phyloP scores from a whole-genome alignment of 2,888 invertebrate genomes.

The Drosophila kambysellisi region DNA sequence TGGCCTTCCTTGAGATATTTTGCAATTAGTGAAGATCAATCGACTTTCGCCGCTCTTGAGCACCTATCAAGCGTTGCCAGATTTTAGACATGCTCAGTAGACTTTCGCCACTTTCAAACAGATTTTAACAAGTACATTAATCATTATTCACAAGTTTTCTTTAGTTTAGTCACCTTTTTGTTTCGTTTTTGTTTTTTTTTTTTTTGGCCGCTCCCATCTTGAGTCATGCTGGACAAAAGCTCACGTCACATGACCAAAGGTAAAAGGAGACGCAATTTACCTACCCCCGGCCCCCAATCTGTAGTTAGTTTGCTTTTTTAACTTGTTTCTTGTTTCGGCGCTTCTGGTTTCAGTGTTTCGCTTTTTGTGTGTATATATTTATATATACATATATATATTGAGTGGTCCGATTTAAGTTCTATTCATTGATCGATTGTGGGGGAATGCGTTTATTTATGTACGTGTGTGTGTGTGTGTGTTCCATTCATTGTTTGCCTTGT shows the following conservation, averaged over 20 bases:
- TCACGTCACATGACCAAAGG: slow-evolving; percentile 50
- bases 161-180: slow-evolving; percentile 41
- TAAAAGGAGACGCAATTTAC: slow-evolving; percentile 10
- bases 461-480: slow-evolving; percentile 7
- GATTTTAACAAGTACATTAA: slow-evolving; percentile 27
- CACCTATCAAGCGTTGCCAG: neutral
- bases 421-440: slow-evolving; percentile 48
- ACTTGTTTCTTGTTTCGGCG: slow-evolving; percentile 28
- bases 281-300: neutral
- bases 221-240: slow-evolving; percentile 41
- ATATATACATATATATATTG: slow-evolving; percentile 2
- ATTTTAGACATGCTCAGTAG: slow-evolving; percentile 22
- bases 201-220: slow-evolving; percentile 26
- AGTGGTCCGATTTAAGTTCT: slow-evolving; percentile 33
- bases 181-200: neutral
- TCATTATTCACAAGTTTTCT: slow-evolving; percentile 16
- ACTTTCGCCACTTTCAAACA: slow-evolving; percentile 25
- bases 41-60: slow-evolving; percentile 1
- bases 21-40: neutral
- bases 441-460: slow-evolving; percentile 12
- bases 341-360: slow-evolving; percentile 32
- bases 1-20: neutral
- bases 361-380: neutral
- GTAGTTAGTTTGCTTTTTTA: neutral
- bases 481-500: slow-evolving; percentile 55